phyloP scores from a whole-genome alignment of 1,140 invertebrate genomes.

The Diabrotica undecimpunctata region DNA sequence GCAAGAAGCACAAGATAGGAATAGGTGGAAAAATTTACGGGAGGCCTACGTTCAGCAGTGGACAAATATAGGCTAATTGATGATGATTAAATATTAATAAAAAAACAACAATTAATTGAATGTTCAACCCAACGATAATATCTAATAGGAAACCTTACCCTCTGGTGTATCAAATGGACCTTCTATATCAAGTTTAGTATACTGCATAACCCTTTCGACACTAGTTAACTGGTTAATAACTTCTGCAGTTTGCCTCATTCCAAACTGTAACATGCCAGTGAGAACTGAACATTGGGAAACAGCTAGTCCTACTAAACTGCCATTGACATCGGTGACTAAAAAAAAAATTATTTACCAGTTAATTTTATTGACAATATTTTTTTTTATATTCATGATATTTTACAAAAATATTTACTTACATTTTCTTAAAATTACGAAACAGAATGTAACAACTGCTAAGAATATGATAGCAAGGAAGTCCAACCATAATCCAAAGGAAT shows the following conservation, averaged over 20 bases:
- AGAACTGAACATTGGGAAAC: conserved; percentile 77
- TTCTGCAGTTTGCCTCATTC: conserved; percentile 76
- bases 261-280: conserved; percentile 81
- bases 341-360: too few relatives aligned
- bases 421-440: conserved; percentile 59
- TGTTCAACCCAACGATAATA: too few relatives aligned
- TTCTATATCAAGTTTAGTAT: conserved; percentile 63
- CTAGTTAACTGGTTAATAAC: conserved; percentile 80
- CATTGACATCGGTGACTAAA: conserved; percentile 26
- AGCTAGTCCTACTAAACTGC: conserved; percentile 68
- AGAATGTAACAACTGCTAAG: conserved; percentile 65
- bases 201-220: conserved; percentile 74
- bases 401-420: conserved; percentile 23
- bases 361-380: background rate
- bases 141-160: conserved; percentile 39
- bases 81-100: too few relatives aligned
- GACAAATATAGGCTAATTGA: too few relatives aligned
- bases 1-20: too few relatives aligned
- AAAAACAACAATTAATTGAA: too few relatives aligned
- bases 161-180: conserved; percentile 44
- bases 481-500: conserved; percentile 77
- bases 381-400: background rate
- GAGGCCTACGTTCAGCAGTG: too few relatives aligned
- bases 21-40: too few relatives aligned
- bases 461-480: conserved; percentile 70